Conservation (phyloP, 1,140 invertebrate genomes). For the Pseudomyrmex cubaensis region DNA sequence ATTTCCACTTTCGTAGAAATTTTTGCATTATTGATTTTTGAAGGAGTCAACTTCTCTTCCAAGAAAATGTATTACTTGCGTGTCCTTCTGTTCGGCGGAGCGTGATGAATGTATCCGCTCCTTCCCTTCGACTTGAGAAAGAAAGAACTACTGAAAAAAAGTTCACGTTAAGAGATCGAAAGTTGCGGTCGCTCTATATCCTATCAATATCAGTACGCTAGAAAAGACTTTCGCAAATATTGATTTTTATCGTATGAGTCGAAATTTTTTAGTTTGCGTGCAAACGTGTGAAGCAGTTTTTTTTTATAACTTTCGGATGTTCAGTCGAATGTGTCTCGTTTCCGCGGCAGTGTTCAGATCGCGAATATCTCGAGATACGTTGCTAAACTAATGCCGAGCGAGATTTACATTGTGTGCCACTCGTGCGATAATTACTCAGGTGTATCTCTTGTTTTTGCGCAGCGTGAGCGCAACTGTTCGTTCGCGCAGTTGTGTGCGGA, state of each 20-base stretch:
- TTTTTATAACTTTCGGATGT: too few species aligned
- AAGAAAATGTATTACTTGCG: slow-evolving; percentile 3
- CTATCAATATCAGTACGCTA: background rate
- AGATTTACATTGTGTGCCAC: background rate
- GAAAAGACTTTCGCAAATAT: background rate
- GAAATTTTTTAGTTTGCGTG: too few species aligned
- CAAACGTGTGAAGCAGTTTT: too few species aligned
- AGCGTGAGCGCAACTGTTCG: background rate
- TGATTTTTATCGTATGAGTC: too few species aligned
- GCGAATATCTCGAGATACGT: background rate
- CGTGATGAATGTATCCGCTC: slow-evolving; percentile 39
- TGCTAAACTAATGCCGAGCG: background rate
- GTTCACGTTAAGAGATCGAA: slow-evolving; percentile 31
- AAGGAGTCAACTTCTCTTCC: background rate
- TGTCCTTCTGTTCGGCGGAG: slow-evolving; percentile 3
- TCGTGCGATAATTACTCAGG: slow-evolving; percentile 56
- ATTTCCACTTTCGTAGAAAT: background rate
- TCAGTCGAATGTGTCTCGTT: too few species aligned
- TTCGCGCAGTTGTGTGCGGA: slow-evolving; percentile 32
- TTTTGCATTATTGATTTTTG: background rate
- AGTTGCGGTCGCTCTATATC: slow-evolving; percentile 47
- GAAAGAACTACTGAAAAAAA: slow-evolving; percentile 33
- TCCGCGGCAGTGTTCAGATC: too few species aligned
- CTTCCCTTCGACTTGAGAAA: slow-evolving; percentile 1
- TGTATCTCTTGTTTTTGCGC: slow-evolving; percentile 38